These are phyloP conservation scores for Germaria angustata DNA, from an alignment of 2,888 invertebrate species.

Conservation along the genomic window DNA sequence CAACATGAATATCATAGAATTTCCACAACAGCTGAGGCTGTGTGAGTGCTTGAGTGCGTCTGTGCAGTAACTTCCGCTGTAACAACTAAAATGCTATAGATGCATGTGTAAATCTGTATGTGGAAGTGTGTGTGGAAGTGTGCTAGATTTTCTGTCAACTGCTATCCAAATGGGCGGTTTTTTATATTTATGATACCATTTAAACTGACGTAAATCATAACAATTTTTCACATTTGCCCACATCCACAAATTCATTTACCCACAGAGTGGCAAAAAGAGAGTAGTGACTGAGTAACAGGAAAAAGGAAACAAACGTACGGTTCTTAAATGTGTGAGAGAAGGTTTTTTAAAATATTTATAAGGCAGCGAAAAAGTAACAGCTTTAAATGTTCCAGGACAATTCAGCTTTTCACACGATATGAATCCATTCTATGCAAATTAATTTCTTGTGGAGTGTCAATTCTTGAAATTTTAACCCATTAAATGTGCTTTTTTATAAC, in stretches of 20 bases:
- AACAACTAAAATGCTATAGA: no score
- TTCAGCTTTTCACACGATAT: neutral
- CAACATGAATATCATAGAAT: neutral
- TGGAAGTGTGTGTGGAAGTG: neutral
- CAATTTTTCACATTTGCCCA: neutral
- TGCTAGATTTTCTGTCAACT: neutral
- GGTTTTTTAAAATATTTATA: conserved; percentile 6
- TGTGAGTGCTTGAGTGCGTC: conserved; percentile 46
- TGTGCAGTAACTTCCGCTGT: conserved; percentile 59
- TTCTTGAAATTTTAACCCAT: neutral
- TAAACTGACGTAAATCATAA: conserved; percentile 58
- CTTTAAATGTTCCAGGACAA: neutral
- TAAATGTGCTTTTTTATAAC: no score
- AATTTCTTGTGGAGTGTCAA: neutral
- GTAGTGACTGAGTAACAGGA: neutral
- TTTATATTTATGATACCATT: conserved; percentile 25
- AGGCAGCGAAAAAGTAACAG: neutral
- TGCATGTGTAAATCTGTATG: neutral
- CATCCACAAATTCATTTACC: neutral
- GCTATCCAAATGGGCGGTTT: conserved; percentile 54
- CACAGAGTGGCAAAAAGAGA: neutral
- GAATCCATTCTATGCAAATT: neutral
- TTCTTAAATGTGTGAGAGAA: neutral
- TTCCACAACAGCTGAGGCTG: neutral
- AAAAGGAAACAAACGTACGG: neutral